Base-by-base conservation (phyloP, 2,888 invertebrate genomes). In the Phortica okadai region DNA sequence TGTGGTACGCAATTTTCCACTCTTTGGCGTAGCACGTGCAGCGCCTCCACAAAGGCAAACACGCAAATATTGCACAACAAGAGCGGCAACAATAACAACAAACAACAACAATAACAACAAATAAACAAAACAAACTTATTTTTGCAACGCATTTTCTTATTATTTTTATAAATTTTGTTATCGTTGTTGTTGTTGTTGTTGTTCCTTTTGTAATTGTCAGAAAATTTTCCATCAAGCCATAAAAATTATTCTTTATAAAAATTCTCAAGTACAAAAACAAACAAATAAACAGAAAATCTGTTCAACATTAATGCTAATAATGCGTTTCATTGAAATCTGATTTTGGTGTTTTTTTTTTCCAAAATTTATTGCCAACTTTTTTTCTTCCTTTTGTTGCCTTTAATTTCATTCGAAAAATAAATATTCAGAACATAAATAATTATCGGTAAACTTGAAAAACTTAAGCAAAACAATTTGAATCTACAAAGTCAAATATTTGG, bases 71-170 rank as follows among this genome's bases (percentile, higher is more conserved):
- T 64, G 64, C 64, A 64, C 33, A 64, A 64, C 25, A 62, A 25
- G 21, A 14, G 33, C 77, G 79, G 67, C 42, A 50, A 50, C 8
- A 50, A 50, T 6, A 50, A 50, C 74, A 72, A 54, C 21, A 41
- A 59, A 62, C 74, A 62, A 25, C 58, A 56, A 56, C 33, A 76
- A 42, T 76, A 54, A 50, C 74, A 72, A 54, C 14, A 41, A 59
- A 62, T 69, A 45, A 25, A 45, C 44, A 56, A 16, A 76, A 75
- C 33, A 74, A 74, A 77, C 73, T 64, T 78, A 67, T 21, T 67
- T n/a, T 42, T 14, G 16, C 16, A 44, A 44, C 73, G 69, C 73
- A 77, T 76, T 81, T 81, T 77, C 75, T 33, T 21, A 42, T 73
- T 62, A 42, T 73, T 42, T 59, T 59, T 44, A 56, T 44, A 42